Evolutionary conservation across 2,797 vertebrate genomes (phyloP).

Genomic region (Esox lucius): DNA sequence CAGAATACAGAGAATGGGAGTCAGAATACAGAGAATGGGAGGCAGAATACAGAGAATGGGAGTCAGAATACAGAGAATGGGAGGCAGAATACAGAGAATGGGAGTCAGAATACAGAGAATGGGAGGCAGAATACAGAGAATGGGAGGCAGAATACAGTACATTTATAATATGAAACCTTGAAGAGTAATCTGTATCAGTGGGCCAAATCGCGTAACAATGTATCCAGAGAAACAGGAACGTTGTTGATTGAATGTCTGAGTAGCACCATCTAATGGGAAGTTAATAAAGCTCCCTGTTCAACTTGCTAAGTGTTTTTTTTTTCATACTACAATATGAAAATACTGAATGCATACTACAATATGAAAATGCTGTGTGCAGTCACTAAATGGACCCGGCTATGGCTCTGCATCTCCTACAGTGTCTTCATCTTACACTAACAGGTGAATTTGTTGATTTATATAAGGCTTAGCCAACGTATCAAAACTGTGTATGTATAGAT

Average conservation of each 20-base stretch:
- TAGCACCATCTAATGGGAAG: conserved; percentile 5
- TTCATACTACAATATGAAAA: not conserved
- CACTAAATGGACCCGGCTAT: too few relatives aligned
- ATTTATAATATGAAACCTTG: not conserved
- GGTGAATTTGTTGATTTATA: too few relatives aligned
- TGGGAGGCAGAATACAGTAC: not conserved
- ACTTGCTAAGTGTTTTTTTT: not conserved
- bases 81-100: not conserved
- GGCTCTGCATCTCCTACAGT: too few relatives aligned
- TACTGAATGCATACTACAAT: too few relatives aligned
- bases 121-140: not conserved
- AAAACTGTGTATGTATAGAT: too few relatives aligned
- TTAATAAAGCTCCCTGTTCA: not conserved
- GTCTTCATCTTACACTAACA: too few relatives aligned
- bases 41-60: not conserved
- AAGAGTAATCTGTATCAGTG: not conserved
- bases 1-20: not conserved
- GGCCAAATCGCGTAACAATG: not conserved
- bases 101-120: not conserved
- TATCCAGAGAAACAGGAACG: not conserved
- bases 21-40: too few relatives aligned
- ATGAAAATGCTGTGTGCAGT: too few relatives aligned
- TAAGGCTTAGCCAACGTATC: too few relatives aligned
- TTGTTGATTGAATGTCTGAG: not conserved
- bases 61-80: too few relatives aligned